phyloP scores from a whole-genome alignment of 2,113 vertebrate species.

The Pachycephala philippinensis region DNA sequence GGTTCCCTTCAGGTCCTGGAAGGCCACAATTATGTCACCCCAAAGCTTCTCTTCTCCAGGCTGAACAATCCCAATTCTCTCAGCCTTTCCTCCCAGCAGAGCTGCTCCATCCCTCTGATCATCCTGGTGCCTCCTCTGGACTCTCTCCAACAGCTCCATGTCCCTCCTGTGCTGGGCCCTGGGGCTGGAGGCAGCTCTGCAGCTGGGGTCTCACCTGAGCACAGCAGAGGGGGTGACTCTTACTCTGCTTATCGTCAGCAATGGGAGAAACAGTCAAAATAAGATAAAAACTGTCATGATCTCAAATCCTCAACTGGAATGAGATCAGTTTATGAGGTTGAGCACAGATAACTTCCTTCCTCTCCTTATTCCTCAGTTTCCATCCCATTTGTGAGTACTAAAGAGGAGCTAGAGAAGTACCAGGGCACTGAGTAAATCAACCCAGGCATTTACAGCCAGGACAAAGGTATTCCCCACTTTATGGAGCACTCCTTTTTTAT shows the following conservation, averaged over 20 bases:
- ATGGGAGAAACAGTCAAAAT: not conserved
- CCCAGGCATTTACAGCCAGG: slow-evolving; percentile 11
- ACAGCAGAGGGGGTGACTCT: not conserved
- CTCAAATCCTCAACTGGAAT: not conserved
- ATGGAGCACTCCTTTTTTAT: slow-evolving; percentile 42
- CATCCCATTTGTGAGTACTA: not conserved
- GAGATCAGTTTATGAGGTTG: not conserved
- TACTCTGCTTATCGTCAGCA: not conserved
- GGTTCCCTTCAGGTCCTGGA: not conserved
- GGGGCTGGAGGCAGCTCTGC: not conserved
- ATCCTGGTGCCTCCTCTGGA: not conserved
- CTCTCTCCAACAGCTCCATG: accelerated
- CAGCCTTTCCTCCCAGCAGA: not conserved
- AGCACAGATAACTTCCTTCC: not conserved
- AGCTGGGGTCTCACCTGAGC: not conserved
- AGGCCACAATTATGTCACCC: not conserved
- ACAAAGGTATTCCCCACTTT: slow-evolving; percentile 37
- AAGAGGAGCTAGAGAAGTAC: not conserved
- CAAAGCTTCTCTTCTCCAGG: not conserved
- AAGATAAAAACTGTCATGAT: not conserved
- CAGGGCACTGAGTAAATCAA: slow-evolving; percentile 39
- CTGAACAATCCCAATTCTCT: accelerated
- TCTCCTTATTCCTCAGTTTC: not conserved
- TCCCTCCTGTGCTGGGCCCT: not conserved
- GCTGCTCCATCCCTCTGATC: not conserved